phyloP scores from a whole-genome alignment of 2,888 invertebrate species.

The Cerceris rybyensis region DNA sequence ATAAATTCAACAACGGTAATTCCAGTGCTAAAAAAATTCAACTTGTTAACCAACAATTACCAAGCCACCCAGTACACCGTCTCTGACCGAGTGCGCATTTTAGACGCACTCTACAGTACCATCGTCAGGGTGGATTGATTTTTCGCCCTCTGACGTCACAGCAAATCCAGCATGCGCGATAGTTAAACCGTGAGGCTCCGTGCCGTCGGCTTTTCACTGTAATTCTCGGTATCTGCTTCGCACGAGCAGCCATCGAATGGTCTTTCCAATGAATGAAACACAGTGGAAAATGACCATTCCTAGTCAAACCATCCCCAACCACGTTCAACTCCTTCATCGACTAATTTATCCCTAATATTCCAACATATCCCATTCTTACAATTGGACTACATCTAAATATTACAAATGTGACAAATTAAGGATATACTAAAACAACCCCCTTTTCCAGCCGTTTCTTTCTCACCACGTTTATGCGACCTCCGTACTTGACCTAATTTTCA shows the following conservation, averaged over 20 bases:
- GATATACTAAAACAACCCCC: not conserved
- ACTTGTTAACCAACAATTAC: not conserved
- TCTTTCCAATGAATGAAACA: not conserved
- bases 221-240: no score
- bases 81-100: no score
- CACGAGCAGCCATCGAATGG: no score
- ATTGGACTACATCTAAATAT: no score
- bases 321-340: no score
- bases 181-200: slow-evolving; percentile 27
- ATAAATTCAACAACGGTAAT: no score
- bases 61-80: no score
- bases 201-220: slow-evolving; percentile 3
- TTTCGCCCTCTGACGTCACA: slow-evolving; percentile 74
- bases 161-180: slow-evolving; percentile 72
- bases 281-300: not conserved
- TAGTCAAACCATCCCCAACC: no score
- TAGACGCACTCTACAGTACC: slow-evolving; percentile 61
- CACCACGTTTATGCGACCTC: not conserved
- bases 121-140: slow-evolving; percentile 74
- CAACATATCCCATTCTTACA: no score
- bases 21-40: no score
- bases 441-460: not conserved
- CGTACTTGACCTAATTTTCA: not conserved
- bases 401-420: no score
- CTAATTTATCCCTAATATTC: no score